These are phyloP conservation scores for Ypsolopha sequella DNA, from an alignment of 2,888 invertebrate species.

Conservation along the genomic window DNA sequence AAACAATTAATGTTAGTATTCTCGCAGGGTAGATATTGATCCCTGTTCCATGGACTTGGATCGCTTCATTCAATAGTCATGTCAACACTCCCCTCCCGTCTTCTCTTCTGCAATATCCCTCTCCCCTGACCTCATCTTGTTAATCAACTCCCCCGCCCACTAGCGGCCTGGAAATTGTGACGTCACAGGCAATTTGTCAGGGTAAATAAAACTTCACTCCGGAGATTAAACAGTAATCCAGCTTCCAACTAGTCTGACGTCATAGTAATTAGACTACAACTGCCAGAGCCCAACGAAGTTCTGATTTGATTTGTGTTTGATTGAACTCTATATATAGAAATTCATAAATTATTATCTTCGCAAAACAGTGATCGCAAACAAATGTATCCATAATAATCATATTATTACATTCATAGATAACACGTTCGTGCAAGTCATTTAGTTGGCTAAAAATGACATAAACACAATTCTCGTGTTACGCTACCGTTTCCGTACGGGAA, in stretches of 20 bases:
- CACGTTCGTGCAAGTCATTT: not conserved
- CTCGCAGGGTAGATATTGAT: no score
- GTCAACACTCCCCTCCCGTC: slow-evolving; percentile 10
- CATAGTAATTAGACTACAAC: not conserved
- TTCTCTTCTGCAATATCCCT: slow-evolving; percentile 10
- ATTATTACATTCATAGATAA: not conserved
- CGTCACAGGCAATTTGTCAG: slow-evolving; percentile 29
- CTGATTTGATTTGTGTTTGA: no score
- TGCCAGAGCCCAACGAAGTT: no score
- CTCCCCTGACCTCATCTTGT: slow-evolving; percentile 11
- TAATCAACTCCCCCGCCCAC: slow-evolving; percentile 18
- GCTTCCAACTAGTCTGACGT: slow-evolving; percentile 6
- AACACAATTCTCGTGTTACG: slow-evolving; percentile 21
- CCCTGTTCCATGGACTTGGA: no score
- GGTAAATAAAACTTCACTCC: slow-evolving; percentile 16
- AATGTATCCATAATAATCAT: not conserved
- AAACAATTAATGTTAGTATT: no score
- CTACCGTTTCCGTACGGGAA: slow-evolving; percentile 19
- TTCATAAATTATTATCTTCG: no score
- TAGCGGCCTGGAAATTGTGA: slow-evolving; percentile 20
- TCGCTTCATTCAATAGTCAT: slow-evolving; percentile 28
- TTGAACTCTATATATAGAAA: no score
- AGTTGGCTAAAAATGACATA: not conserved
- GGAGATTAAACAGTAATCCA: slow-evolving; percentile 9
- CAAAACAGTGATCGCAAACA: no score